Conservation (phyloP, 1,140 invertebrate species). For the Linepithema humile region DNA sequence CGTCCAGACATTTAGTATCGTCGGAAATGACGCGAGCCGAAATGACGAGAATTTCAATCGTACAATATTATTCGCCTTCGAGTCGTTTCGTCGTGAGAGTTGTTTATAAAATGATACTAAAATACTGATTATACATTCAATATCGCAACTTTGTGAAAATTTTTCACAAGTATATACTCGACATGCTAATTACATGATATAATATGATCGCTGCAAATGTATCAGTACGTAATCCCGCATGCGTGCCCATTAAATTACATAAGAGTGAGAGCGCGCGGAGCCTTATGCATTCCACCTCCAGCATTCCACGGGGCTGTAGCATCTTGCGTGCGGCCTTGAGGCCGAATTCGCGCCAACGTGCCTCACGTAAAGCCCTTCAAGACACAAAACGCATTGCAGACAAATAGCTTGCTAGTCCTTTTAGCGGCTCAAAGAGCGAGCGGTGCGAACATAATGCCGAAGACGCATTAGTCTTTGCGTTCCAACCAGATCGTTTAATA, state of each 20-base stretch:
- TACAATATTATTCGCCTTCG: background rate
- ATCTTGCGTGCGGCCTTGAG: constrained; percentile 50
- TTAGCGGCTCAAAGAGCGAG: constrained; percentile 61
- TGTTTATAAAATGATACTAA: background rate
- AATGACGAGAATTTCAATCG: constrained; percentile 36
- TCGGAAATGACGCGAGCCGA: constrained; percentile 21
- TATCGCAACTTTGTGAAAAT: background rate
- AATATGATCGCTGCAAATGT: background rate
- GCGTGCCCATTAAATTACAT: background rate
- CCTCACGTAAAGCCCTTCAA: constrained; percentile 33
- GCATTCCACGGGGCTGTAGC: constrained; percentile 8
- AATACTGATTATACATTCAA: background rate
- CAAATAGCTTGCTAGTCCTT: constrained; percentile 68
- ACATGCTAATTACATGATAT: background rate
- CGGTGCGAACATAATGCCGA: constrained; percentile 61
- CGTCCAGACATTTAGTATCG: constrained; percentile 24
- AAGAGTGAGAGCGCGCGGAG: background rate
- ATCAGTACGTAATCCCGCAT: too few species aligned
- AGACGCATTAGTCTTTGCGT: constrained; percentile 70
- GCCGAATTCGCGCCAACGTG: constrained; percentile 33
- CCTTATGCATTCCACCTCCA: too few species aligned
- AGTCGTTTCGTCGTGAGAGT: background rate
- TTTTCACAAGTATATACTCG: background rate
- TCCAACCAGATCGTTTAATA: constrained; percentile 74
- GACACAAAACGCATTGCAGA: constrained; percentile 59